These are phyloP conservation scores for Ectropis grisescens DNA, from an alignment of 1,140 invertebrate genomes.

Conservation along the genomic window DNA sequence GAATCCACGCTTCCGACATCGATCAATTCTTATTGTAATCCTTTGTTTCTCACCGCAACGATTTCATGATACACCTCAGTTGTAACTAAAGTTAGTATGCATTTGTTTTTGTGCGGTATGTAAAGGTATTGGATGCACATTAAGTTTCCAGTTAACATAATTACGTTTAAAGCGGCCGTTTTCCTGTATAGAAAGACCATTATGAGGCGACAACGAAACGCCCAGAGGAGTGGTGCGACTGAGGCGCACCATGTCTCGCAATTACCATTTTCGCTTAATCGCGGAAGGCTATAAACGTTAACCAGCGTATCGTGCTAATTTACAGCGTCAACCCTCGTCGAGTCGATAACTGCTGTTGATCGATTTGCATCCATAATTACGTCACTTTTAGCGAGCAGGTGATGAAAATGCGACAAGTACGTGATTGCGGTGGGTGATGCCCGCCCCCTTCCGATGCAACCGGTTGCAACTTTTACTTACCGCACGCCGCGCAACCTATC, in stretches of 20 bases:
- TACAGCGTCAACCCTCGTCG: constrained; percentile 49
- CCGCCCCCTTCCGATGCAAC: constrained; percentile 45
- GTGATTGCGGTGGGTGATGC: constrained; percentile 42
- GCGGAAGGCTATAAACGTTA: constrained; percentile 52
- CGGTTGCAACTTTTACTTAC: constrained; percentile 44
- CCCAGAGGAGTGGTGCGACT: too few species aligned
- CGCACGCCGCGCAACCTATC: constrained; percentile 1
- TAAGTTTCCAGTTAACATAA: too few species aligned
- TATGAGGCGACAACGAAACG: too few species aligned
- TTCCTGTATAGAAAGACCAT: too few species aligned
- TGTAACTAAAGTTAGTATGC: too few species aligned
- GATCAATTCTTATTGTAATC: constrained; percentile 21
- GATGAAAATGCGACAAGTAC: constrained; percentile 64
- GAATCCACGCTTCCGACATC: constrained; percentile 57
- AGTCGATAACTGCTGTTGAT: constrained; percentile 54
- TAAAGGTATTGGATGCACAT: too few species aligned
- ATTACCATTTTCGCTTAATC: constrained; percentile 46
- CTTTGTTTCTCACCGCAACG: constrained; percentile 28
- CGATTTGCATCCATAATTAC: constrained; percentile 67
- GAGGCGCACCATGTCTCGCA: constrained; percentile 5
- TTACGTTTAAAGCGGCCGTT: too few species aligned
- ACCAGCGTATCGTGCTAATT: constrained; percentile 51
- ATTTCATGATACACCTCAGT: too few species aligned
- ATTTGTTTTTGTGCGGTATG: too few species aligned
- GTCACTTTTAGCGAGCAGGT: constrained; percentile 60